A percentile compares a stretch with the other conserved stretches of the same genome.
phyloP scores from a whole-genome alignment of 2,888 invertebrate species.

The Harpagoxenus sublaevis region DNA sequence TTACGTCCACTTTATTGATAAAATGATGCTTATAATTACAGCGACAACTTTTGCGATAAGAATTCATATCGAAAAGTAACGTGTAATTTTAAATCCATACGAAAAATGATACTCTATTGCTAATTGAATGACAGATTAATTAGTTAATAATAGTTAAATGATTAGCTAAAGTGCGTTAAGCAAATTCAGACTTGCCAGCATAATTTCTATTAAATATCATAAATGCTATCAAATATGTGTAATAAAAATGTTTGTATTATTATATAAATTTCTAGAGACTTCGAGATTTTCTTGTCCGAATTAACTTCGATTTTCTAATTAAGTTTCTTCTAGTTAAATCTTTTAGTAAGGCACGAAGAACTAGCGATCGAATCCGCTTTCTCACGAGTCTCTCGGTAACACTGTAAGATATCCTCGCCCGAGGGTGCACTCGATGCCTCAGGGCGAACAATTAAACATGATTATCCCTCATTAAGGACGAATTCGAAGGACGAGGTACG shows the following conservation, averaged over 20 bases:
- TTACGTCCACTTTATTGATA: not conserved
- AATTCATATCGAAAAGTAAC: not conserved
- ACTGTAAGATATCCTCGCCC: slow-evolving; percentile 65
- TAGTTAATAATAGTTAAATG: not conserved
- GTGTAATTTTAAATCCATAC: not conserved
- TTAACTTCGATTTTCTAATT: slow-evolving; percentile 36
- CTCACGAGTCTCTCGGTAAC: slow-evolving; percentile 67
- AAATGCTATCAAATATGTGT: not conserved
- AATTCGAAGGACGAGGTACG: slow-evolving; percentile 75
- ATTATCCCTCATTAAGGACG: slow-evolving; percentile 84
- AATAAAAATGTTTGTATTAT: not conserved
- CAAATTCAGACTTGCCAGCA: not conserved
- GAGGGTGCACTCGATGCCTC: slow-evolving; percentile 68
- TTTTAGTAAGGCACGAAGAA: slow-evolving; percentile 35
- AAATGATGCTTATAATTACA: not conserved
- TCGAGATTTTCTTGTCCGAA: slow-evolving; percentile 57
- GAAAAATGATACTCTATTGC: not conserved
- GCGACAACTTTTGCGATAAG: not conserved
- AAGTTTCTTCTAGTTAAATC: slow-evolving; percentile 52
- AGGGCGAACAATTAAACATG: slow-evolving; percentile 81
- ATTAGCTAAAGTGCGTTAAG: not conserved
- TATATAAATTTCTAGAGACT: not conserved
- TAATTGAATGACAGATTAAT: not conserved
- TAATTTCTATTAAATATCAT: not conserved
- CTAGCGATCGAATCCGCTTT: slow-evolving; percentile 50